Evolutionary conservation across 2,797 vertebrate species (phyloP).

Genomic region (Decapterus maruadsi): DNA sequence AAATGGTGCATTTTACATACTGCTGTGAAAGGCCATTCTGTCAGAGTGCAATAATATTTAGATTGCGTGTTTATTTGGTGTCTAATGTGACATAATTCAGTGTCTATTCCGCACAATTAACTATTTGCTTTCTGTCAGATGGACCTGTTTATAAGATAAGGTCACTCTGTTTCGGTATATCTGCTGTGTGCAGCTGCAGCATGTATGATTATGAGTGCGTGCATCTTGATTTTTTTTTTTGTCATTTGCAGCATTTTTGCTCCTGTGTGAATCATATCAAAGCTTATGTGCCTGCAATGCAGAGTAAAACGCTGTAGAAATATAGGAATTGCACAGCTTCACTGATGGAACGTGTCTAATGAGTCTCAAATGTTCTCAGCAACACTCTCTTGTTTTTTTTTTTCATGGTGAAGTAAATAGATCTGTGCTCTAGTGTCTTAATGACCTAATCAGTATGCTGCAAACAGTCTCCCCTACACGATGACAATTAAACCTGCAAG

Average conservation of each 20-base stretch:
- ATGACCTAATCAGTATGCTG: not conserved
- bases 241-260: constrained; percentile 16
- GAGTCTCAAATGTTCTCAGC: too few species aligned
- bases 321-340: not conserved
- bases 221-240: constrained; percentile 36
- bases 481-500: constrained; percentile 8
- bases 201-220: constrained; percentile 31
- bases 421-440: not conserved
- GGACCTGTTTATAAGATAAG: not conserved
- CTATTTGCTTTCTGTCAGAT: constrained; percentile 21
- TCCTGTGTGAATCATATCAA: constrained; percentile 31
- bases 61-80: constrained; percentile 32
- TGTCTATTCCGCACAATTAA: not conserved
- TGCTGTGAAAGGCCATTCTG: constrained; percentile 20
- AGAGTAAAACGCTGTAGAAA: not conserved
- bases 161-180: constrained; percentile 10
- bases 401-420: not conserved
- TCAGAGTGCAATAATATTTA: constrained; percentile 4
- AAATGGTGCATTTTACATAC: constrained; percentile 29
- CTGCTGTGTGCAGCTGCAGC: constrained; percentile 4
- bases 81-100: constrained; percentile 16
- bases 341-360: not conserved
- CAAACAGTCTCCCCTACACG: not conserved
- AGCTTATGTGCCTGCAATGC: constrained; percentile 18
- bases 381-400: not conserved